Percentiles rank a stretch among this genome's conserved stretches.
Conservation (phyloP, 23 tunicate species). For the Trididemnum nubilum region DNA sequence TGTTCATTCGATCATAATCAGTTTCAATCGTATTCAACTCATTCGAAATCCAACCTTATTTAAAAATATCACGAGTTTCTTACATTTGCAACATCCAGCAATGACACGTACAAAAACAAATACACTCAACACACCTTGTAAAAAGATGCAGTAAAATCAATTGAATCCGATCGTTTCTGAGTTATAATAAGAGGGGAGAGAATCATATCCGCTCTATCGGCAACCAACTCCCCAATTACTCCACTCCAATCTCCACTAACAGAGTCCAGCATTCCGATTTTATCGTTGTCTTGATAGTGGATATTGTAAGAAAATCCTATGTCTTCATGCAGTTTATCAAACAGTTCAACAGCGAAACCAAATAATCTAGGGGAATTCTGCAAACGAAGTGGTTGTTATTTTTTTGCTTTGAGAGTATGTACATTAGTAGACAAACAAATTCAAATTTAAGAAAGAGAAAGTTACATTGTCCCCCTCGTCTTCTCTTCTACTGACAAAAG, state of each 20-base stretch:
- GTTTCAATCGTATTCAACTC: too few species aligned
- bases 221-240: constrained; percentile 56
- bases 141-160: constrained; percentile 43
- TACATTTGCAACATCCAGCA: too few species aligned
- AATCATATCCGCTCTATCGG: constrained; percentile 45
- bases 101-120: too few species aligned
- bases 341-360: constrained; percentile 44
- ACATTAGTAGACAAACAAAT: neutral
- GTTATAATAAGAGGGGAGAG: constrained; percentile 57
- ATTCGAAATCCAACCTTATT: too few species aligned
- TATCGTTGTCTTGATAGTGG: neutral
- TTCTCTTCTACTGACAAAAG: neutral
- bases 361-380: neutral
- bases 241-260: constrained; percentile 68
- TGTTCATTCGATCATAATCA: too few species aligned
- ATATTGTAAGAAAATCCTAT: constrained; percentile 12
- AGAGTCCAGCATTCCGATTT: constrained; percentile 26
- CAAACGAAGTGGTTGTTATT: too few species aligned
- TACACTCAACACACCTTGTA: too few species aligned
- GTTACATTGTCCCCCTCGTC: neutral
- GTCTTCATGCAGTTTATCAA: constrained; percentile 8
- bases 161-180: constrained; percentile 31
- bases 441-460: neutral
- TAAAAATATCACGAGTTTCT: too few species aligned
- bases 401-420: too few species aligned